phyloP scores from a whole-genome alignment of 2,797 vertebrate species.

The Channa striata region DNA sequence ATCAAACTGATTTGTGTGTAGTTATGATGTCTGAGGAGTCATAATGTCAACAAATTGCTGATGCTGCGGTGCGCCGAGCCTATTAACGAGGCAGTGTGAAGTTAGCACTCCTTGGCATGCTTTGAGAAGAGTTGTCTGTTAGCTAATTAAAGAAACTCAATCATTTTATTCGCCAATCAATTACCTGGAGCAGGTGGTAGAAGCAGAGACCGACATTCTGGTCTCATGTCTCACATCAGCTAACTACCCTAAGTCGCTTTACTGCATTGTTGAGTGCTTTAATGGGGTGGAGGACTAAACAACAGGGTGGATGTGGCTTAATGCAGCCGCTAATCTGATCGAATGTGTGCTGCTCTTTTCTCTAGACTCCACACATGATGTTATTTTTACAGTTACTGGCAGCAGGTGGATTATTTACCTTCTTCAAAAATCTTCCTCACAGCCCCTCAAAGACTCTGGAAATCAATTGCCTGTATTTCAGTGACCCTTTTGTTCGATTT shows the following conservation, averaged over 20 bases:
- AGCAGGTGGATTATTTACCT: slow-evolving; percentile 1
- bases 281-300: slow-evolving; percentile 50
- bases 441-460: neutral
- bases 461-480: slow-evolving; percentile 5
- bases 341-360: slow-evolving; percentile 8
- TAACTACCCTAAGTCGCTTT: slow-evolving; percentile 72
- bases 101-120: slow-evolving; percentile 50
- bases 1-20: slow-evolving; percentile 79
- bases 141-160: slow-evolving; percentile 85
- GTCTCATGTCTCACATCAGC: slow-evolving; percentile 73
- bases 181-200: slow-evolving; percentile 80
- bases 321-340: slow-evolving; percentile 28
- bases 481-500: neutral
- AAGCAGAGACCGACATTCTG: slow-evolving; percentile 59
- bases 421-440: slow-evolving; percentile 2
- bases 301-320: slow-evolving; percentile 43
- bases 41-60: slow-evolving; percentile 75
- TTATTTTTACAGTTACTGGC: slow-evolving; percentile 14
- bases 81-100: slow-evolving; percentile 65
- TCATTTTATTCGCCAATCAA: slow-evolving; percentile 81
- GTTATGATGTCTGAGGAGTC: slow-evolving; percentile 73
- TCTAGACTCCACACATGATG: slow-evolving; percentile 9
- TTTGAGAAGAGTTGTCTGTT: slow-evolving; percentile 68
- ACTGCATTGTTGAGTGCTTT: slow-evolving; percentile 75
- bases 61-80: slow-evolving; percentile 61